phyloP scores from a whole-genome alignment of 2,797 vertebrate genomes.

The Graptemys geographica region DNA sequence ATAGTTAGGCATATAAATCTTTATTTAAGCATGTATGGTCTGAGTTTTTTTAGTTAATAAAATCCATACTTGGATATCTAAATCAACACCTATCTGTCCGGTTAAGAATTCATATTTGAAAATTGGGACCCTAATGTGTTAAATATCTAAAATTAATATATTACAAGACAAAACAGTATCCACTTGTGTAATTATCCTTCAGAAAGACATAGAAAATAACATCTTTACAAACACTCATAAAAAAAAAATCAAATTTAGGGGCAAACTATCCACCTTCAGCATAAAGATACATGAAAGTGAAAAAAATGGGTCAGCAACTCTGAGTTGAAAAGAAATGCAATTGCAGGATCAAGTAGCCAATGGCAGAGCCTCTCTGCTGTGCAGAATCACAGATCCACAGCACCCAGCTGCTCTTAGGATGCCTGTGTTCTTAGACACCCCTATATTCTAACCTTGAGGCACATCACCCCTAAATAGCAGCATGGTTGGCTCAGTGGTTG shows the following conservation, averaged over 20 bases:
- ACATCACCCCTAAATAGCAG: background rate
- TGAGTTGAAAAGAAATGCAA: background rate
- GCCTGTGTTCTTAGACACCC: background rate
- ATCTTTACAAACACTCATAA: background rate
- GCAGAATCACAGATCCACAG: background rate
- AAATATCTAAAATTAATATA: background rate
- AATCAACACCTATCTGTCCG: background rate
- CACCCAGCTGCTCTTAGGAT: background rate
- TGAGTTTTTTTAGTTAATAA: background rate
- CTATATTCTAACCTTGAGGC: background rate
- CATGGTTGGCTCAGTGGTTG: background rate
- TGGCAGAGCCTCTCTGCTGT: background rate
- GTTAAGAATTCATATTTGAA: background rate
- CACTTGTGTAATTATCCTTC: background rate
- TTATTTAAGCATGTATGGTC: background rate
- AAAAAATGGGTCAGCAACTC: background rate
- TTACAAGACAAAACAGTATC: background rate
- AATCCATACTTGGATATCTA: background rate
- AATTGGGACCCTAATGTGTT: background rate
- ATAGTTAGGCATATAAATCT: background rate
- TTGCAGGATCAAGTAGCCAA: background rate
- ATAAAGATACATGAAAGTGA: background rate
- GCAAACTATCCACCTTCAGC: background rate
- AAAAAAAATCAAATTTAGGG: constrained; percentile 4
- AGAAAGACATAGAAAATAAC: background rate